Evolutionary conservation across 2,888 invertebrate genomes (phyloP).

Genomic region (Unio delphinus): DNA sequence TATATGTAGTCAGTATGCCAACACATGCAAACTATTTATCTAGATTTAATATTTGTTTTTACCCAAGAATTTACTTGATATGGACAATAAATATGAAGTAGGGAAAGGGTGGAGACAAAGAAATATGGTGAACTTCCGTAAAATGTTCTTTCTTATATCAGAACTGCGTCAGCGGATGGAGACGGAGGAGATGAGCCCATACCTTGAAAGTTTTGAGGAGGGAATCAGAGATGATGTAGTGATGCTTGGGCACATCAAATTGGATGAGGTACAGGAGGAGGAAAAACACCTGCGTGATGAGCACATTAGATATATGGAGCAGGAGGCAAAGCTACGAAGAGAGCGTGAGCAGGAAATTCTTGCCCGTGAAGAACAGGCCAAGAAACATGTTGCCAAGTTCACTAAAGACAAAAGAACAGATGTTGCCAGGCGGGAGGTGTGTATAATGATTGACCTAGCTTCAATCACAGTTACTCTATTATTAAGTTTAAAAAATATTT

Average conservation of each 20-base stretch:
- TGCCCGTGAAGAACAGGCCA: slow-evolving; percentile 60
- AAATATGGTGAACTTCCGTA: too few species aligned
- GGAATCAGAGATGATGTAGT: slow-evolving; percentile 64
- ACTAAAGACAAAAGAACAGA: slow-evolving; percentile 53
- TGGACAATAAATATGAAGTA: too few species aligned
- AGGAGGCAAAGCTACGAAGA: slow-evolving; percentile 34
- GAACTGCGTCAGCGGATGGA: slow-evolving; percentile 61
- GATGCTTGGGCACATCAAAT: slow-evolving; percentile 64
- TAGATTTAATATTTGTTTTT: too few species aligned
- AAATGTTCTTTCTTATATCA: slow-evolving; percentile 11
- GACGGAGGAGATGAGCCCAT: slow-evolving; percentile 58
- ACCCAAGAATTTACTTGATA: too few species aligned
- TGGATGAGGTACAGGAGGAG: slow-evolving; percentile 68
- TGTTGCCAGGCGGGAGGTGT: slow-evolving; percentile 56
- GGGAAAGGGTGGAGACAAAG: too few species aligned
- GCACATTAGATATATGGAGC: slow-evolving; percentile 63
- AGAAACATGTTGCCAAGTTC: slow-evolving; percentile 57
- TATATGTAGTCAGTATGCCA: too few species aligned
- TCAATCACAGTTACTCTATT: background rate
- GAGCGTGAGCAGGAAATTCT: slow-evolving; percentile 50
- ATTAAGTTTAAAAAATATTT: too few species aligned
- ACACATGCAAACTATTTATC: too few species aligned
- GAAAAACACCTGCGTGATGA: slow-evolving; percentile 66
- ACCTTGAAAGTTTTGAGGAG: slow-evolving; percentile 62
- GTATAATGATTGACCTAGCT: background rate